Base-by-base conservation (phyloP, 2,113 vertebrate genomes). In the Neogale vison region DNA sequence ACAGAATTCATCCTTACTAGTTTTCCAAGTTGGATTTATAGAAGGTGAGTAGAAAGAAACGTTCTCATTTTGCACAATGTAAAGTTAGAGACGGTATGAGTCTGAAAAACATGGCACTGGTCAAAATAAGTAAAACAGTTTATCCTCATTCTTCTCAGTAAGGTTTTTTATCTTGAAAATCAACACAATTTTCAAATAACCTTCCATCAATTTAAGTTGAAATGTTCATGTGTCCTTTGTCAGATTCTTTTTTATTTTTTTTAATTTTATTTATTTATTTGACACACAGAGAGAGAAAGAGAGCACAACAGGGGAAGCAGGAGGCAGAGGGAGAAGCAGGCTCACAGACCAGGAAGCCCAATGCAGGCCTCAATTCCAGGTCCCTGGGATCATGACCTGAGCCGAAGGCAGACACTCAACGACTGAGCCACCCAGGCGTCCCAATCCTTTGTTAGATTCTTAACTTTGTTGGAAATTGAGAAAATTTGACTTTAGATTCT, bases 401-500 rank as follows among this genome's bases (percentile, higher is more conserved):
- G 15, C 52, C 17, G 17, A 55, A 55, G 17, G 52, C 52, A 55
- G 52, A 55, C 52, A 55, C 17, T 18, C 52, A 55, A 55, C 2
- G 52, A 55, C 52, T 55, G 17, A 55, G 52, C 52, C 17, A 55
- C 52, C 17, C 52, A 55, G 52, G 52, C 10, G 0, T 10, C 52
- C 52, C 4, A 55, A 55, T 93, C 57, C 45, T 88, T 88, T 65
- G 65, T 77, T 34, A 88, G 9, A 77, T 92, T 86, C n/a, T 11
- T 91, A 59, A 72, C 26, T 69, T 69, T 92, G 29, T 79, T 71
- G 11, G 63, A 81, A 92, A 93, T 26, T 50, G 42, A 88, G 47
- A 96, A 72, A 96, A 57, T 50, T 95, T 89, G 89, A 67, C 71
- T 29, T 92, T 81, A 84, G 57, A 67, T 85, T 50, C 26, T 88